These are phyloP conservation scores for Catamblyrhynchus diadema DNA, from an alignment of 2,797 vertebrate genomes.

Conservation along the genomic window DNA sequence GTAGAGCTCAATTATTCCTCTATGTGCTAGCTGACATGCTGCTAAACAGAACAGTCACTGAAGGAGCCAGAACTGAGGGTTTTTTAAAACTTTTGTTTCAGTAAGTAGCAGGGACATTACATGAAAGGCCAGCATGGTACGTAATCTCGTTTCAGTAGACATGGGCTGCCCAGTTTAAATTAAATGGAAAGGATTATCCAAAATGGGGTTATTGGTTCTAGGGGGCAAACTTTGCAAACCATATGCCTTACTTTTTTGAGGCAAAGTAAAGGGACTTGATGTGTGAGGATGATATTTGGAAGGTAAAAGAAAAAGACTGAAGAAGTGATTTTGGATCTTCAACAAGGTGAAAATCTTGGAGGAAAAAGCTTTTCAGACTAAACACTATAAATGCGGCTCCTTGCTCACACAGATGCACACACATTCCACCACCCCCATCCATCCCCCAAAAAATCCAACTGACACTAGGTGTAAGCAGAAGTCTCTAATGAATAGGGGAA, in stretches of 20 bases:
- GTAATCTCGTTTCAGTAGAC: neutral
- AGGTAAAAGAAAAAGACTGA: neutral
- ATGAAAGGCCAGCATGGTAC: neutral
- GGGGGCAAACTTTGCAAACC: neutral
- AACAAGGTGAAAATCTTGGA: neutral
- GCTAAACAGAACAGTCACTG: conserved; percentile 25
- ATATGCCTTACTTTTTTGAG: neutral
- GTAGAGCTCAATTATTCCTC: conserved; percentile 41
- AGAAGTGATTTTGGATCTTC: neutral
- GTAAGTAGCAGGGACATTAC: neutral
- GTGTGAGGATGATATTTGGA: neutral
- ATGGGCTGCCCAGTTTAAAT: neutral
- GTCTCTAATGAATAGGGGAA: neutral
- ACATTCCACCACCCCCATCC: neutral
- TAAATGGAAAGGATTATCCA: neutral
- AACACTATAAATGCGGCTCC: neutral
- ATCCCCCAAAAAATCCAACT: neutral
- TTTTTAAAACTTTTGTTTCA: neutral
- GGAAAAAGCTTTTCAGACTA: neutral
- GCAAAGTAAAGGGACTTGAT: neutral
- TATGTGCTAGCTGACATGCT: conserved; percentile 40
- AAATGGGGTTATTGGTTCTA: neutral
- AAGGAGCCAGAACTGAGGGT: conserved; percentile 35
- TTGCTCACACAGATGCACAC: neutral
- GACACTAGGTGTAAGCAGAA: neutral